These are phyloP conservation scores for Atta cephalotes DNA, from an alignment of 1,140 invertebrate species.

Conservation along the genomic window DNA sequence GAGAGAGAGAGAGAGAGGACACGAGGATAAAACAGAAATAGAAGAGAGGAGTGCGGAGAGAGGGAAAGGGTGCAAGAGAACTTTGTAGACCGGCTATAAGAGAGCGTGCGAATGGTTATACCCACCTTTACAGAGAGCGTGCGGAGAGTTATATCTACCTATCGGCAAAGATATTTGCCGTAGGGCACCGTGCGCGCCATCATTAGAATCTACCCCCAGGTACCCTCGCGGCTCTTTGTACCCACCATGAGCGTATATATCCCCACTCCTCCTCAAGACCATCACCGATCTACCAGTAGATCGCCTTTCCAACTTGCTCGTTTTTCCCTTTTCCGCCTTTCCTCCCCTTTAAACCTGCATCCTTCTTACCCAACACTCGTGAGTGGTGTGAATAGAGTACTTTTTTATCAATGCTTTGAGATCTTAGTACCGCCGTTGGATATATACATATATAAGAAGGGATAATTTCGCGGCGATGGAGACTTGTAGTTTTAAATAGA, in stretches of 20 bases:
- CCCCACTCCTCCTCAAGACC: background rate
- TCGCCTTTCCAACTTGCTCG: constrained; percentile 25
- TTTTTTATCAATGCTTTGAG: constrained; percentile 73
- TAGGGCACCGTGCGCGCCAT: constrained; percentile 67
- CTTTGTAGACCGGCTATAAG: constrained; percentile 6
- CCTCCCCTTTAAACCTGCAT: background rate
- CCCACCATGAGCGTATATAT: constrained; percentile 16
- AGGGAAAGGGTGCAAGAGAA: constrained; percentile 14
- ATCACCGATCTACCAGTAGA: constrained; percentile 22
- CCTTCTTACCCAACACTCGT: background rate
- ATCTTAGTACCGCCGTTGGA: constrained; percentile 57
- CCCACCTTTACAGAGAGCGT: constrained; percentile 38
- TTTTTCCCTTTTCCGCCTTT: constrained; percentile 17
- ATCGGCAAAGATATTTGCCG: constrained; percentile 72
- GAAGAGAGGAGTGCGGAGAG: too few relatives aligned
- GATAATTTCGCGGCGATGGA: constrained; percentile 41
- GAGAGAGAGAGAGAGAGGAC: too few relatives aligned
- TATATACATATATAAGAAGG: constrained; percentile 16
- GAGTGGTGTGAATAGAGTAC: constrained; percentile 61
- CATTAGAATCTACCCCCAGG: constrained; percentile 73
- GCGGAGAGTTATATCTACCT: constrained; percentile 42
- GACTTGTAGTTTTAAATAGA: background rate
- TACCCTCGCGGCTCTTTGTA: constrained; percentile 69
- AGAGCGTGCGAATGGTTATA: constrained; percentile 37
- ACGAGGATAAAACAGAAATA: background rate